These are phyloP conservation scores for Sisyra nigra DNA, from an alignment of 2,888 invertebrate genomes.

Conservation along the genomic window DNA sequence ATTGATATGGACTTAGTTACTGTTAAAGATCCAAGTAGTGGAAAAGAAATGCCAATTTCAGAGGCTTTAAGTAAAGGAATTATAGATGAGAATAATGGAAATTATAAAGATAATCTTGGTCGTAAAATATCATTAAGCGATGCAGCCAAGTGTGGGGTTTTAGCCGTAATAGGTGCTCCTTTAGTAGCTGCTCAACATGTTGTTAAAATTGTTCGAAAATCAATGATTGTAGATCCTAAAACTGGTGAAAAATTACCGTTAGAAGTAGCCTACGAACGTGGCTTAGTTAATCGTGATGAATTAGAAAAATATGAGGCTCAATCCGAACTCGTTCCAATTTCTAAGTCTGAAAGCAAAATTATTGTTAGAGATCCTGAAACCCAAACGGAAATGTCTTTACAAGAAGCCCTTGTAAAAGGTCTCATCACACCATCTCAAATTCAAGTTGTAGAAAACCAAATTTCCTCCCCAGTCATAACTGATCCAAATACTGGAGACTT, in stretches of 20 bases:
- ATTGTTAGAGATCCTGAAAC: slow-evolving; percentile 32
- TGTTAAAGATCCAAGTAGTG: slow-evolving; percentile 52
- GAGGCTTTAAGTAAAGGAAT: slow-evolving; percentile 66
- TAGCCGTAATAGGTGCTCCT: slow-evolving; percentile 60
- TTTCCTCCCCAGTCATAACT: slow-evolving; percentile 22
- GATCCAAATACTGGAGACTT: slow-evolving; percentile 32
- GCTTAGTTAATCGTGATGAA: slow-evolving; percentile 44
- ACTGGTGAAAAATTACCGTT: slow-evolving; percentile 67
- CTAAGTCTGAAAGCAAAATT: slow-evolving; percentile 13
- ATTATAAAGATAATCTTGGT: slow-evolving; percentile 48
- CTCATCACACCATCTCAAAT: slow-evolving; percentile 42
- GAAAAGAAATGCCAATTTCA: slow-evolving; percentile 45
- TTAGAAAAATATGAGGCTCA: slow-evolving; percentile 35
- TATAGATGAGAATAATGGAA: slow-evolving; percentile 51
- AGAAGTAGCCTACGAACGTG: slow-evolving; percentile 64
- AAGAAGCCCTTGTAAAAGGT: slow-evolving; percentile 65
- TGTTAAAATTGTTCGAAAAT: slow-evolving; percentile 41
- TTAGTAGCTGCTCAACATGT: slow-evolving; percentile 53
- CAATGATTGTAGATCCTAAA: slow-evolving; percentile 59
- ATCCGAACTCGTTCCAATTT: slow-evolving; percentile 20
- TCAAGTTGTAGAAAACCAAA: slow-evolving; percentile 22
- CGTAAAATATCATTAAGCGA: slow-evolving; percentile 51
- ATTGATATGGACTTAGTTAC: slow-evolving; percentile 50
- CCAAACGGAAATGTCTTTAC: slow-evolving; percentile 46
- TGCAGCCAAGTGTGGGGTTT: slow-evolving; percentile 61